Conservation (phyloP, 2,888 invertebrate genomes). For the Patella caerulea region DNA sequence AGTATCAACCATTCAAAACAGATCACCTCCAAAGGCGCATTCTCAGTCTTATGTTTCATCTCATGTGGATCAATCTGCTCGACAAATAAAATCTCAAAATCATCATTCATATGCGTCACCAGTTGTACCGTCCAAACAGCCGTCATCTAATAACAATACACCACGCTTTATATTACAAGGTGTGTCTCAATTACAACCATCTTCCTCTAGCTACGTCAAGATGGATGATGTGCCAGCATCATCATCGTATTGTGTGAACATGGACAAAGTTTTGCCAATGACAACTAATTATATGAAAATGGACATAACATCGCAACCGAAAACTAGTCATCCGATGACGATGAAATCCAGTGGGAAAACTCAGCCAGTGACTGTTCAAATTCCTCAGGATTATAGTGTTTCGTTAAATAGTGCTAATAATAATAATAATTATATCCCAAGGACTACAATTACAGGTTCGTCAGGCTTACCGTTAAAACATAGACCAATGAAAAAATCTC, state of each 20-base stretch:
- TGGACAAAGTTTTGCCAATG: too few species aligned
- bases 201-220: slow-evolving; percentile 32
- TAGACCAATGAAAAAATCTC: neutral
- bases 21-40: neutral
- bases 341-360: neutral
- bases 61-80: neutral
- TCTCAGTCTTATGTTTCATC: neutral
- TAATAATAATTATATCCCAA: neutral
- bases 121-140: slow-evolving; percentile 1
- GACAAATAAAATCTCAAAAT: neutral
- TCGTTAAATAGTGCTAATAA: neutral
- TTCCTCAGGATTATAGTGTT: neutral
- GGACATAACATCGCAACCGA: too few species aligned
- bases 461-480: neutral
- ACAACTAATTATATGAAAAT: too few species aligned
- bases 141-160: slow-evolving; percentile 13
- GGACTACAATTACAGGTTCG: neutral
- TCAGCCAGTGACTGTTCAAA: neutral
- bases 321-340: too few species aligned
- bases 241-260: slow-evolving; percentile 9
- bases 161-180: slow-evolving; percentile 41
- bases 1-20: neutral
- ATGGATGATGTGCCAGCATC: slow-evolving; percentile 25
- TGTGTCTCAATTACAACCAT: slow-evolving; percentile 36
- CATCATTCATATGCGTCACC: neutral